These are phyloP conservation scores for Lagopus muta DNA, from an alignment of 2,113 vertebrate species.

Conservation along the genomic window DNA sequence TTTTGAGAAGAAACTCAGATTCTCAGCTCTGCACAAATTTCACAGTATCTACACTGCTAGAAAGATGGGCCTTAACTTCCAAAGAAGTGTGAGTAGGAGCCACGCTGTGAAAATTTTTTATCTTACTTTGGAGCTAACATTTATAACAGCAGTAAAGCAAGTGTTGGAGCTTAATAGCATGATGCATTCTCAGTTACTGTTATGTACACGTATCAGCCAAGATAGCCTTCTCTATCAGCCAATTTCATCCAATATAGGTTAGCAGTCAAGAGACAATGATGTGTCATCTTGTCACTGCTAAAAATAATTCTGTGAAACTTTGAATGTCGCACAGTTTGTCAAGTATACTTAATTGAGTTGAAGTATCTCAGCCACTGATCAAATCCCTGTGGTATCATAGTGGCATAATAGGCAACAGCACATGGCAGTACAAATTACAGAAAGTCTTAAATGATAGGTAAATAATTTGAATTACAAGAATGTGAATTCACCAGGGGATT, in stretches of 20 bases:
- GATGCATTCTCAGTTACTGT: constrained; percentile 44
- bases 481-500: constrained; percentile 24
- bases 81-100: constrained; percentile 24
- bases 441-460: constrained; percentile 23
- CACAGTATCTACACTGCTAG: constrained; percentile 28
- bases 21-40: constrained; percentile 9
- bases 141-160: constrained; percentile 70
- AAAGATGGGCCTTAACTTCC: constrained; percentile 44
- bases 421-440: constrained; percentile 16
- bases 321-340: constrained; percentile 45
- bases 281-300: constrained; percentile 53
- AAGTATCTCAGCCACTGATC: constrained; percentile 53
- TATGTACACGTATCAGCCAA: constrained; percentile 23
- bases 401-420: constrained; percentile 46
- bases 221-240: constrained; percentile 33
- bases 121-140: constrained; percentile 47
- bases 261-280: constrained; percentile 57
- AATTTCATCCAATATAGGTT: constrained; percentile 51
- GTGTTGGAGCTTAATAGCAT: constrained; percentile 55
- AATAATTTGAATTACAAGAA: constrained; percentile 41
- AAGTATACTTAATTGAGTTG: constrained; percentile 57
- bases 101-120: constrained; percentile 63
- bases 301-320: constrained; percentile 64
- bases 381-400: constrained; percentile 35
- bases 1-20: neutral